Base-by-base conservation (phyloP, 2,888 invertebrate genomes). In the Caradrina kadenii region DNA sequence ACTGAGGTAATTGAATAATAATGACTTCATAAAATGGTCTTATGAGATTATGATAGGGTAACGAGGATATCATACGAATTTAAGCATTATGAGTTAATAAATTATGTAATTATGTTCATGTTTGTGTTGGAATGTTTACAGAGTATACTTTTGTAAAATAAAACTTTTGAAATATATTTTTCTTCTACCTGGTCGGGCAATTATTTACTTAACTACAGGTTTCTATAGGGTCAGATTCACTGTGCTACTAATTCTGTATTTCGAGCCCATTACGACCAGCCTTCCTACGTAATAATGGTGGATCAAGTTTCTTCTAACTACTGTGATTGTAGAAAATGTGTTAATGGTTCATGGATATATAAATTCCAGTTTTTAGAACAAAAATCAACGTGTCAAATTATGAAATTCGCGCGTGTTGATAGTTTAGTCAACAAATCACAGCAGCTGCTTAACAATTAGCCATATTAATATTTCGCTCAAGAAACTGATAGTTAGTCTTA, bases 1-100 rank as follows among this genome's bases (percentile, higher is more conserved):
- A 63, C 21, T 17, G 10, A 63, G 31, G 53, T 76, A 76, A 79
- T 79, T 69, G 65, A 72, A 79, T 79, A 68, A 75, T 79, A 61
- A 69, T 69, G 52, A 61, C 26, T 35, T 39, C 56, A 60, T 56
- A 31, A 67, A 73, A 63, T 60, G 55, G 52, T 63, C 19, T 22
- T 21, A 31, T 19, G 22, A 11, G 54, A 67, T 52, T 50, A 65
- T 53, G 53, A 69, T 26, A 17, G 54, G 35, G 39, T 68, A 55
- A 61, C 8, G 39, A 39, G 15, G 17, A 39, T 68, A 56, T 42
- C 39, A 39, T 26, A 45, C 53, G 19, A 45, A 19, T 62, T 62
- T 49, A n/a, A 52, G 22, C 19, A 60, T 45, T 31, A 60, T 49
- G 49, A 31, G 48, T 31, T 19, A 60, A 31, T 54, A 19, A 62